phyloP scores from a whole-genome alignment of 2,113 vertebrate species.

The Gymnocephalus cernua region DNA sequence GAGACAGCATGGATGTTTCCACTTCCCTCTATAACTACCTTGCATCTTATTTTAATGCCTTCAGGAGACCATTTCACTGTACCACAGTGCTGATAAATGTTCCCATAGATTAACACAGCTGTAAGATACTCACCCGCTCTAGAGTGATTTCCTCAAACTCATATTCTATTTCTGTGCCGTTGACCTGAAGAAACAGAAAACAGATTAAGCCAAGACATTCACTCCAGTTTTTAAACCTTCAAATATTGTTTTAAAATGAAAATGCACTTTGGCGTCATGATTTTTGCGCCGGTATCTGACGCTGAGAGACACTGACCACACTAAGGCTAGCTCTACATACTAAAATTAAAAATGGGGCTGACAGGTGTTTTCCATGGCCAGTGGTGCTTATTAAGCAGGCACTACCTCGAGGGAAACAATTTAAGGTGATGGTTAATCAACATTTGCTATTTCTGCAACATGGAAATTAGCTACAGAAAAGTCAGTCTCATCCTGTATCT shows the following conservation, averaged over 20 bases:
- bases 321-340: not conserved
- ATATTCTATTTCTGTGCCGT: constrained; percentile 98
- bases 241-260: not conserved
- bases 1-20: constrained; percentile 2
- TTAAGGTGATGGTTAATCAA: constrained; percentile 22
- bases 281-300: no score
- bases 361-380: constrained; percentile 7
- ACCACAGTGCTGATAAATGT: not conserved
- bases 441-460: constrained; percentile 20
- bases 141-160: constrained; percentile 99
- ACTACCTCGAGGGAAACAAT: not conserved
- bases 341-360: not conserved
- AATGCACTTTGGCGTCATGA: no score
- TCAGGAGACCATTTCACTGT: not conserved
- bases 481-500: constrained; percentile 21
- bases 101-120: not conserved
- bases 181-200: constrained; percentile 86
- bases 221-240: not conserved
- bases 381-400: not conserved
- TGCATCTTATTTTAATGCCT: not conserved
- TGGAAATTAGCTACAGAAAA: constrained; percentile 9
- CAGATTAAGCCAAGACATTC: constrained; percentile 4
- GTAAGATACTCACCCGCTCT: constrained; percentile 90
- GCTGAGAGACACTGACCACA: no score
- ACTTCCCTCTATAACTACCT: not conserved